These are phyloP conservation scores for Eueides isabella DNA, from an alignment of 1,140 invertebrate species.

Conservation along the genomic window DNA sequence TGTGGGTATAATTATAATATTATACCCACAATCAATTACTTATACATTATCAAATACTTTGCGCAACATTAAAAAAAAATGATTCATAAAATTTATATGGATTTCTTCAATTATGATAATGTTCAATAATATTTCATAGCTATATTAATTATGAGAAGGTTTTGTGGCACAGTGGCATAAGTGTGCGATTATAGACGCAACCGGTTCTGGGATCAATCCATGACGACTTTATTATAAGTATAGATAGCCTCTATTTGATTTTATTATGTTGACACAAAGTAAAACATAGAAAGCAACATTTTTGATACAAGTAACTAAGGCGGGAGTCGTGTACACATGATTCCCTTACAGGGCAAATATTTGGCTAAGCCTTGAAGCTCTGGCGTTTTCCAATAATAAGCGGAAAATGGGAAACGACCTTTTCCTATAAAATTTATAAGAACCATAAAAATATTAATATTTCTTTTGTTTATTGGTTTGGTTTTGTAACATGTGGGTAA, in stretches of 20 bases:
- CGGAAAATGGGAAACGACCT: slow-evolving; percentile 4
- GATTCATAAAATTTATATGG: too few species aligned
- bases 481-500: not conserved
- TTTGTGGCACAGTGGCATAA: too few species aligned
- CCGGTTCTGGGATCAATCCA: too few species aligned
- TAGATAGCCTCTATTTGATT: not conserved
- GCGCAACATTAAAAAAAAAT: too few species aligned
- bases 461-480: not conserved
- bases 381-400: slow-evolving; percentile 11
- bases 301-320: not conserved
- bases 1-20: too few species aligned
- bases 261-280: slow-evolving; percentile 3
- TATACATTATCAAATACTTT: too few species aligned
- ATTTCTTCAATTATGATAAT: too few species aligned
- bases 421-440: slow-evolving; percentile 8
- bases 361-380: not conserved
- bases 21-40: too few species aligned
- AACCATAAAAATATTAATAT: slow-evolving; percentile 12
- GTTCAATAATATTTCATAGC: too few species aligned
- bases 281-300: not conserved
- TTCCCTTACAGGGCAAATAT: slow-evolving; percentile 5
- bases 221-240: too few species aligned
- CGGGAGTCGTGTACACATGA: slow-evolving; percentile 2
- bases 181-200: too few species aligned
- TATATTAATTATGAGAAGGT: too few species aligned